Conservation (phyloP, 2,113 vertebrate genomes). For the Marcusenius ussheri region DNA sequence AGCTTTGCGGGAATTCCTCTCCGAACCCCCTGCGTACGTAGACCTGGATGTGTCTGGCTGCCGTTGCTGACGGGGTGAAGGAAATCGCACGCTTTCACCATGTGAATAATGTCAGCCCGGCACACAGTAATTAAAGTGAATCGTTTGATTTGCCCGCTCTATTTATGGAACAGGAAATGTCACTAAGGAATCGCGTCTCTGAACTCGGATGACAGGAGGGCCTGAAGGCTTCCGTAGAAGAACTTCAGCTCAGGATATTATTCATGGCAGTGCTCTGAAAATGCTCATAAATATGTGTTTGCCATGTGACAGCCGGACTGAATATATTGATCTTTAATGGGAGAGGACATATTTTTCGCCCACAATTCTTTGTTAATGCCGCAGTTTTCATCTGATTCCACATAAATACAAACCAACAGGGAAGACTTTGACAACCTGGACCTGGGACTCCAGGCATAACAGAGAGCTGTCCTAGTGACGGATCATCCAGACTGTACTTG, state of each 20-base stretch:
- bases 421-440: background rate
- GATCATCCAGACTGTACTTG: background rate
- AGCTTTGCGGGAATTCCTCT: constrained; percentile 46
- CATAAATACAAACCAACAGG: background rate
- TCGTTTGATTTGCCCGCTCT: background rate
- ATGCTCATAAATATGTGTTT: background rate
- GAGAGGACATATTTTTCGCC: background rate
- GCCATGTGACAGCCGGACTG: background rate
- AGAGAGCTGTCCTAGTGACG: background rate
- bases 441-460: background rate
- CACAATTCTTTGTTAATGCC: background rate
- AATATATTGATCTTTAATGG: background rate
- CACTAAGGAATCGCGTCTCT: background rate
- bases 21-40: constrained; percentile 30
- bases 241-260: background rate
- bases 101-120: constrained; percentile 1
- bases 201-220: background rate
- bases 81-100: constrained; percentile 5
- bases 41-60: constrained; percentile 26
- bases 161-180: background rate
- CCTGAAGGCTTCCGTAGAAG: background rate
- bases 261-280: background rate
- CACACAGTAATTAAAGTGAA: background rate
- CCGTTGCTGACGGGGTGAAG: constrained; percentile 10
- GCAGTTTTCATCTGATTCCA: background rate